phyloP scores from a whole-genome alignment of 2,888 invertebrate genomes.

The Muscina levida region DNA sequence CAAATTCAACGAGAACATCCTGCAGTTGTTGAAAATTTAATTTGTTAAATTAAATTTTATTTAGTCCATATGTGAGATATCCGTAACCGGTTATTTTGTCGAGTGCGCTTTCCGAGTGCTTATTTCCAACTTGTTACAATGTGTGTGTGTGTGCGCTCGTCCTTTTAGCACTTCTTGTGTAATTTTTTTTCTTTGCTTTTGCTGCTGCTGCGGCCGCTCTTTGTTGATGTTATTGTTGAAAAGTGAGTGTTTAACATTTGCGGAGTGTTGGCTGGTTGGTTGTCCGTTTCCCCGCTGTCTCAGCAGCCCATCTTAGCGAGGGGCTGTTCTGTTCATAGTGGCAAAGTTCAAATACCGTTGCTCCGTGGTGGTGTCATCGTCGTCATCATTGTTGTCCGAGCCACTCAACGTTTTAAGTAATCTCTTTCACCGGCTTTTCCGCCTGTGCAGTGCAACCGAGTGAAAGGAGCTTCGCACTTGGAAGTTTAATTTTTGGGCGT shows the following conservation, averaged over 20 bases:
- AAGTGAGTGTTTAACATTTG: constrained; percentile 48
- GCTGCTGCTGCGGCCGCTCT: constrained; percentile 9
- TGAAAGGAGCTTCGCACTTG: constrained; percentile 44
- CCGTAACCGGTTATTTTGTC: too few relatives aligned
- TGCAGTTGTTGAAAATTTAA: too few relatives aligned
- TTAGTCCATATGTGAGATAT: too few relatives aligned
- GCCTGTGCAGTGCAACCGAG: constrained; percentile 19
- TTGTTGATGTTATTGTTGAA: constrained; percentile 47
- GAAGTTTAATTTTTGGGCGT: constrained; percentile 53
- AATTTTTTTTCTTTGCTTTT: constrained; percentile 1
- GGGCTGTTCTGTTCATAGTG: constrained; percentile 7
- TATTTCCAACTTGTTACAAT: too few relatives aligned
- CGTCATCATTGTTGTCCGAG: constrained; percentile 63
- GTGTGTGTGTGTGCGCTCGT: not conserved
- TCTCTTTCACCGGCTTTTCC: constrained; percentile 16
- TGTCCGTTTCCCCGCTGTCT: not conserved
- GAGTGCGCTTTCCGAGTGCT: too few relatives aligned
- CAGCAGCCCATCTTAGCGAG: not conserved
- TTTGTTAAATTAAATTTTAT: too few relatives aligned
- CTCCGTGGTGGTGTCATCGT: constrained; percentile 60
- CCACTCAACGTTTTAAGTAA: constrained; percentile 61
- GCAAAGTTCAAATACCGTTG: constrained; percentile 55
- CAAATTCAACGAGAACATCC: too few relatives aligned
- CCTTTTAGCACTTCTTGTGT: not conserved
- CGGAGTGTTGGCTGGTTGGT: constrained; percentile 40